Evolutionary conservation across 1,140 invertebrate species (phyloP), one percentile per base, ranked within the genome.

Genomic region (Formica selysi): DNA sequence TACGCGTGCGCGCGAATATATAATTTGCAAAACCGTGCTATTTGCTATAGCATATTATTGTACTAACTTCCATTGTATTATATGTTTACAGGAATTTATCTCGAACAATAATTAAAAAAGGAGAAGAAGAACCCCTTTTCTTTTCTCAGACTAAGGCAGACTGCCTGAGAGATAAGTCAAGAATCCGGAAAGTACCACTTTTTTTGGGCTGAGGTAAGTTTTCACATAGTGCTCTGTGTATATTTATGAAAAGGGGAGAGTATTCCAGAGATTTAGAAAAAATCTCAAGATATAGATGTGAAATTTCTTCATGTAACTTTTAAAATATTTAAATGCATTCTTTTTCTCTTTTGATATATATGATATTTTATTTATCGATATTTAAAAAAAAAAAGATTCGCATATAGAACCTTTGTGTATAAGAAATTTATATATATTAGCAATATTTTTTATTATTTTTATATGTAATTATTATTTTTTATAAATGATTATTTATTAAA

Each of bases 21-120:
- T 32, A 32, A 32, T 32, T 32, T 29, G 57, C 89, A 89, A 87
- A 89, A 89, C 71, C 67, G 62, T 85, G 29, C 85, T 90, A 90
- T 85, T 87, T 87, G 16, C 68, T 10, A 41, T 51, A 38, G 16
- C 38, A 44, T 67, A 86, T 59, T 90, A 32, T 32, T 32, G 2
- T 32, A 59, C 57, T 68, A 51, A 26, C 22, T 76, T 57, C 26
- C 44, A 13, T 85, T 87, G 62, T 76, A 65, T 54, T 29, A 48
- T 51, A 44, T 13, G 44, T 29, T 51, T 48, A 36, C 16, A 74
- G 48, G 26, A 89, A 70, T 36, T 86, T 81, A 76, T 61, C 36
- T 68, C 11, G 61, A 76, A 44, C 65, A 32, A 67, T 41, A n/a
- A 38, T 54, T 71, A 51, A 16, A 13, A 64, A 74, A 41, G 16